Evolutionary conservation across 2,797 vertebrate species (phyloP), one percentile per base, ranked within the genome.

Genomic region (Protosalanx chinensis): DNA sequence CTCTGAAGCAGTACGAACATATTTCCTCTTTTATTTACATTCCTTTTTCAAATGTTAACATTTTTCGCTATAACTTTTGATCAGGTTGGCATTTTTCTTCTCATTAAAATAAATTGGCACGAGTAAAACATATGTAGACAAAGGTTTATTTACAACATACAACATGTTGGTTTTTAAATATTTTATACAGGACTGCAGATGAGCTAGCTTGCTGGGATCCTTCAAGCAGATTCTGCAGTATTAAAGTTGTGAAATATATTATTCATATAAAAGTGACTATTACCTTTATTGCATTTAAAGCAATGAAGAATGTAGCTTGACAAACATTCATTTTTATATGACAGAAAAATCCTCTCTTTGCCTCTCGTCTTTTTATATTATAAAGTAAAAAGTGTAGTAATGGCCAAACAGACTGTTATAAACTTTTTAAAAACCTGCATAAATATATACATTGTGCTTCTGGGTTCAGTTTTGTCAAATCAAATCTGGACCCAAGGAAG

Each of bases 181-280:
- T 98, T 98, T 99, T 98, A 96, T 98, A 98, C 98, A 98, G 95
- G 94, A 95, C 96, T 98, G 97, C 98, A 99, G 98, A 96, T 96
- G 94, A 94, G 95, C 96, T 95, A 96, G 96, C 95, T 96, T 94
- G 93, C 95, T 90, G 88, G 94, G 90, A 95, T 96, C 96, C 94
- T 98, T 94, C 95, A 93, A 95, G 96, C 96, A 93, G 96, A 94
- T 94, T 97, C 98, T 98, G 97, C 98, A 98, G 96, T 98, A 98
- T 98, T 98, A 99, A 99, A 99, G 96, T 98, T 98, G 97, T 99
- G 97, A 99, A 99, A 99, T 99, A 99, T 99, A 99, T 99, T 99
- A 99, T 99, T 98, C 97, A 98, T 99, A 99, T 97, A 99, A 99
- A 99, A 99, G 96, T 98, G 98, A 97, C 96, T 98, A 98, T 98